phyloP scores from a whole-genome alignment of 2,113 vertebrate species.

The Boleophthalmus pectinirostris region DNA sequence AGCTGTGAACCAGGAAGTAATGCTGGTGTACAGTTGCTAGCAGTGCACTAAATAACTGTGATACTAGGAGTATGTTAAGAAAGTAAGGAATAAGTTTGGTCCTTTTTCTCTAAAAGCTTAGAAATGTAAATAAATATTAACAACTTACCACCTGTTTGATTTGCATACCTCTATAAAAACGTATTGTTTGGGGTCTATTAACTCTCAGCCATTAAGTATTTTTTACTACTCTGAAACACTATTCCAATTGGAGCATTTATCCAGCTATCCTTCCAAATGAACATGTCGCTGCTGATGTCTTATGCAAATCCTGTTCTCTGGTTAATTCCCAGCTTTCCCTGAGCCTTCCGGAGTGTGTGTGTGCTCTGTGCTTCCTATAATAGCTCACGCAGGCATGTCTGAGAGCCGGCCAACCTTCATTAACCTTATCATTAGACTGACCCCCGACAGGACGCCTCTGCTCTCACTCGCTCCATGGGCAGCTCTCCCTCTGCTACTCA shows the following conservation, averaged over 20 bases:
- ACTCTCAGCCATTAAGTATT: neutral
- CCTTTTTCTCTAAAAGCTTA: too few species aligned
- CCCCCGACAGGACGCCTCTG: slow-evolving; percentile 48
- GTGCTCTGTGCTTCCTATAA: slow-evolving; percentile 34
- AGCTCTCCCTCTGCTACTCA: slow-evolving; percentile 59
- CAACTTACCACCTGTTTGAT: neutral
- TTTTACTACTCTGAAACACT: neutral
- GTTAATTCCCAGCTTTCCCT: neutral
- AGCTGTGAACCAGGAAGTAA: too few species aligned
- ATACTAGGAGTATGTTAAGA: too few species aligned
- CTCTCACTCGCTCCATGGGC: slow-evolving; percentile 41
- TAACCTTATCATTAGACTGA: slow-evolving; percentile 69
- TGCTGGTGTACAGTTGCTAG: too few species aligned
- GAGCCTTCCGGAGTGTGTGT: slow-evolving; percentile 4
- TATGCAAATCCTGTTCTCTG: neutral
- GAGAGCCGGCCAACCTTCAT: slow-evolving; percentile 58
- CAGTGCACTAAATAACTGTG: too few species aligned
- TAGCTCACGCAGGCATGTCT: slow-evolving; percentile 55
- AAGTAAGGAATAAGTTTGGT: too few species aligned
- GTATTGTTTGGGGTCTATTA: neutral
- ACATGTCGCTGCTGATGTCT: slow-evolving; percentile 1
- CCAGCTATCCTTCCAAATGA: neutral
- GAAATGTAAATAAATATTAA: too few species aligned
- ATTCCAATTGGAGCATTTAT: neutral
- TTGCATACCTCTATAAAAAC: neutral